These are phyloP conservation scores for Patella pellucida DNA, from an alignment of 2,888 invertebrate genomes.

Conservation along the genomic window DNA sequence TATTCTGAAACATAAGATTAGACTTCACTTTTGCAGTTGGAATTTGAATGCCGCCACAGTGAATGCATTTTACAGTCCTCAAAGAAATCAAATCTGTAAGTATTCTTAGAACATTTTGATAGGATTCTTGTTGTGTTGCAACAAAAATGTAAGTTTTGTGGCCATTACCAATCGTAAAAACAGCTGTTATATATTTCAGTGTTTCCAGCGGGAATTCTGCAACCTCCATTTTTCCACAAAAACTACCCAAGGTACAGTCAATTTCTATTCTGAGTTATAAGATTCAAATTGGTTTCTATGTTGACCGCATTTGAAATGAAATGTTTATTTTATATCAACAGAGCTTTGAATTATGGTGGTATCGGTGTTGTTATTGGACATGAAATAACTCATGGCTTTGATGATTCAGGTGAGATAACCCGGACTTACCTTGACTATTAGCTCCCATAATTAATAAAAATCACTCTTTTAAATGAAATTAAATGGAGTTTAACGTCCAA, in stretches of 20 bases:
- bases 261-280: neutral
- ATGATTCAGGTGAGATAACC: constrained; percentile 66
- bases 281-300: neutral
- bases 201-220: constrained; percentile 70
- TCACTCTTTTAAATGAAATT: too few relatives aligned
- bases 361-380: constrained; percentile 99
- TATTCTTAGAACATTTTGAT: neutral
- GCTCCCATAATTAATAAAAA: too few relatives aligned
- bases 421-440: too few relatives aligned
- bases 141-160: too few relatives aligned
- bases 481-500: too few relatives aligned
- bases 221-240: constrained; percentile 76
- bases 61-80: constrained; percentile 93
- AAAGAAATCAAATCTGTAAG: constrained; percentile 90
- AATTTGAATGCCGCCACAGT: constrained; percentile 75
- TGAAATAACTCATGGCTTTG: constrained; percentile 95
- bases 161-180: too few relatives aligned
- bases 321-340: constrained; percentile 35
- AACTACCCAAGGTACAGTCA: constrained; percentile 81
- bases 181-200: constrained; percentile 72
- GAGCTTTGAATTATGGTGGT: constrained; percentile 93
- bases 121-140: too few relatives aligned
- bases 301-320: neutral
- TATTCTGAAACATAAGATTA: too few relatives aligned
- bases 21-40: constrained; percentile 53